Evolutionary conservation across 2,888 invertebrate species (phyloP), one percentile per base, ranked within the genome.

Genomic region (Microplitis deprimator): DNA sequence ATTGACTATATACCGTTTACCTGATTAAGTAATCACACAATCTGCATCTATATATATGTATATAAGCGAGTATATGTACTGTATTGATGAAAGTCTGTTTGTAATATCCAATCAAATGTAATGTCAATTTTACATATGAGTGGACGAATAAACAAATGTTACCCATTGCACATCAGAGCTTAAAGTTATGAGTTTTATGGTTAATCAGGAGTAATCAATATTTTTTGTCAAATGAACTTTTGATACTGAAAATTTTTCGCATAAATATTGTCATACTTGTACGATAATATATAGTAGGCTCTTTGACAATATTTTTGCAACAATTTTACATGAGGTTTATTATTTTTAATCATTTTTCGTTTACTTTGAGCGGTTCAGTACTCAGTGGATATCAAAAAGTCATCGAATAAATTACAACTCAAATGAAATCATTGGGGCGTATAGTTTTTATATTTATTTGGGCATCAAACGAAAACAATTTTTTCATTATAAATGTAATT

Each of bases 1-100:
- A 87, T 86, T 84, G 84, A 82, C 79, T 82, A 50, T 50, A 71
- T 65, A 71, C 68, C 79, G 76, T 83, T 84, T 82, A 81, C 78
- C 78, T 80, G 81, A 81, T 79, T 29, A 29, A 29, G 29, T 29
- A 29, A 29, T 29, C 29, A 29, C 13, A 13, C 13, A 50, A 50
- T 50, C 13, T 13, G 50, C 13, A 13, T 50, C 13, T 13, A 10
- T 10, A 13, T 13, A 50, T 50, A 13, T 13, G 13, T 50, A 50
- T 50, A 50, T 13, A 13, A 13, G 13, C 4, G 1, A 50, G 50
- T 8, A 50, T 29, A 4, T 29, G 29, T 29, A 29, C 29, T 10
- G 50, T 4, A 50, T 8, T 50, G 13, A 50, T 50, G 8, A 50
- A 50, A 50, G 50, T 29, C 50, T 50, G 50, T 13, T 50, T 50